Base-by-base conservation (phyloP, 2,888 invertebrate species). In the Rhorus exstirpatorius region DNA sequence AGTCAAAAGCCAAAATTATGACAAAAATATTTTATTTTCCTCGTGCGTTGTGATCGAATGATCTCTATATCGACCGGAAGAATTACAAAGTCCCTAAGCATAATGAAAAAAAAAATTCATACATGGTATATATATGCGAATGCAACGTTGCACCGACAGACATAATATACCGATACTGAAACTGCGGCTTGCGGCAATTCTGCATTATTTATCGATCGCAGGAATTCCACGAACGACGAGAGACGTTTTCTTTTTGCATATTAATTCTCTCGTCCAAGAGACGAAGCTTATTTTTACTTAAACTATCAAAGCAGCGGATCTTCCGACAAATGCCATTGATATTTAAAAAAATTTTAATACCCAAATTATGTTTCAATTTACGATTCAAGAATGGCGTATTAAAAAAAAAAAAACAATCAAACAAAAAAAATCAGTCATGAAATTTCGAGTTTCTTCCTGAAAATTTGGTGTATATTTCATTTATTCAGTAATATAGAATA, bases 51-150 rank as follows among this genome's bases (percentile, higher is more conserved):
- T 19, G 41, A 67, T 19, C 44, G 41, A 21, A 35, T 51, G 17
- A 38, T 35, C 24, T 63, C 19, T 19, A 1, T 14, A 7, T n/a
- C 55, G 49, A 55, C 51, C 76, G 80, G 72, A 74, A 68, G 72
- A 46, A 35, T 55, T 77, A 74, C 55, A n/a, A 68, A 72, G n/a
- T 49, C 6, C 68, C 74, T 68, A n/a, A 68, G 38, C 60, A 65
- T 70, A 53, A 61, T 31, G 74, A 70, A 65, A 53, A 14, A 35
- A 58, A 58, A n/a, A n/a, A n/a, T n/a, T n/a, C n/a, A n/a, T n/a
- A n/a, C n/a, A n/a, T n/a, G n/a, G 12, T 14, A 49, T n/a, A 14
- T 61, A 49, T 24, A 35, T 4, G 19, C 46, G 38, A 38, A 61
- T 21, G 12, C 8, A 31, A 31, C 12, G 49, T 61, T 61, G 24